Evolutionary conservation across 1,140 invertebrate species (phyloP), one percentile per base, ranked within the genome.

Genomic region (Rhynchophorus ferrugineus): DNA sequence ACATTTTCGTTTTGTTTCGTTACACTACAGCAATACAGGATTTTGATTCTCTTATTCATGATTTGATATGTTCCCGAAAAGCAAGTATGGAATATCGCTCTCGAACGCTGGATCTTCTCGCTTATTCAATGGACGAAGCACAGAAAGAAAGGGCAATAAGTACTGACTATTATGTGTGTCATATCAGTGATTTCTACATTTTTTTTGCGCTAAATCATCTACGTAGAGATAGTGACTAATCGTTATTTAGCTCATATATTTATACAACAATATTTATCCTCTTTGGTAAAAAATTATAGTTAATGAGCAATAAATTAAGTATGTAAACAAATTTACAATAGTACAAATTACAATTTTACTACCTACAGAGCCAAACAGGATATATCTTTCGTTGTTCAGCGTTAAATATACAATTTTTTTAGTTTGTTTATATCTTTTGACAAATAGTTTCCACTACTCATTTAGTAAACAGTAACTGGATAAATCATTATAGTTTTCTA

Each of bases 101-200:
- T n/a, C n/a, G n/a, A n/a, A n/a, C n/a, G n/a, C n/a, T n/a, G n/a
- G n/a, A n/a, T n/a, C n/a, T n/a, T n/a, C n/a, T n/a, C n/a, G n/a
- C n/a, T n/a, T n/a, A n/a, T n/a, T n/a, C n/a, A n/a, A n/a, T n/a
- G n/a, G n/a, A n/a, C n/a, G n/a, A n/a, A n/a, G n/a, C n/a, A n/a
- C n/a, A n/a, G n/a, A n/a, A 29, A n/a, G 16, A 22, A 22, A 49
- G 33, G 29, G 38, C 18, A 48, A 22, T 19, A 57, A 60, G 59
- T 63, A 65, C 60, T 58, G 51, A 60, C n/a, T n/a, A n/a, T n/a
- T n/a, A n/a, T 57, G 54, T 60, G 61, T 62, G 55, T 54, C 47
- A 57, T 54, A 43, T 60, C 33, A 47, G 60, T 61, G 59, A 60
- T 51, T 57, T 59, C 51, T 54, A 57, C 50, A 56, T 45, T 56